Evolutionary conservation across 2,797 vertebrate genomes (phyloP), one percentile per base, ranked within the genome.

Genomic region (Phrynocephalus forsythii): DNA sequence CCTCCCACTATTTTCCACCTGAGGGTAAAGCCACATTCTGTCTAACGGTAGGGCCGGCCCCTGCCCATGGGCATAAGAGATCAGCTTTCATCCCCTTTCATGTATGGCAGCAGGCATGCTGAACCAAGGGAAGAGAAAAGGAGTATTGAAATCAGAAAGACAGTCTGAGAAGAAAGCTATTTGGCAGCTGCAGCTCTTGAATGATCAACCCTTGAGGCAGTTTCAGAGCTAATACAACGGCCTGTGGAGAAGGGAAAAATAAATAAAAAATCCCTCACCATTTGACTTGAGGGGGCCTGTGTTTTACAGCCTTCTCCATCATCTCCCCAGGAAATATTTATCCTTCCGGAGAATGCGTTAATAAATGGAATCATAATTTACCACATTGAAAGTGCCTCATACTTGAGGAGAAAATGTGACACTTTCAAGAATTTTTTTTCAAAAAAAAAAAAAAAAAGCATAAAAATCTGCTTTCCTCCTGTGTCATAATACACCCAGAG

Each of bases 231-330:
- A 90, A 92, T 94, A 90, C 76, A 93, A 87, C 56, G 90, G 93
- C 92, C 94, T 93, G 89, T 94, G 93, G 94, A 94, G 92, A 85
- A 68, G 92, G 87, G 66, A 63, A 52, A 84, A n/a, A n/a, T n/a
- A n/a, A n/a, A n/a, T n/a, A 91, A 86, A 93, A 60, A 48, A 81
- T 77, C 84, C 90, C 90, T 90, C 91, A 89, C 86, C 90, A 82
- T 92, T 91, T 92, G 93, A 89, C 86, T 77, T 86, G 33, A 79
- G 85, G 44, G 68, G 24, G 63, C 79, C 63, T 90, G 10, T 83
- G 83, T 90, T 91, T 88, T 52, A 5, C 82, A 83, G 63, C 38
- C 20, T 15, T 88, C 9, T 52, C n/a, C 84, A 81, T 56, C 86
- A 84, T 48, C 5, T 86, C 82, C 60, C 83, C 68, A 92, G 82